Evolutionary conservation across 2,113 vertebrate genomes (phyloP), one percentile per base, ranked within the genome.

Genomic region (Syrrhaptes paradoxus): DNA sequence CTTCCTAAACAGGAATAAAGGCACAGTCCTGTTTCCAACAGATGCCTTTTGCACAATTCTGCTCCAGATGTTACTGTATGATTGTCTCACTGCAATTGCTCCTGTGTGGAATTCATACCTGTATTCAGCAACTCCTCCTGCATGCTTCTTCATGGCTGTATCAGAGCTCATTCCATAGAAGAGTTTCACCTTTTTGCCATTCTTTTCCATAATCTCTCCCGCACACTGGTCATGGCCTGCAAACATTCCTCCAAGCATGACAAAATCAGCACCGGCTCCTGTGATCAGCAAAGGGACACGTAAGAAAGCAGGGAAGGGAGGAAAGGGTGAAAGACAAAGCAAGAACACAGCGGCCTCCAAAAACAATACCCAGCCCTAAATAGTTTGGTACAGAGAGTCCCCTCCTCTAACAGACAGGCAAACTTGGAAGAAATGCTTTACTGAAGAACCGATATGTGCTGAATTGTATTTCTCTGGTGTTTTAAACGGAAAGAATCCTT

Each of bases 141-240:
- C 98, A 6, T 99, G 99, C 63, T 99, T 99, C 98, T 99, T 99
- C 99, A 99, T 99, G 85, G 99, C 99, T 0, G 98, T 99, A 80
- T 99, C 99, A 0, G 99, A 99, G 97, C 99, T 99, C 99, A 99
- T 99, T 62, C 99, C 99, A 1, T 99, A 99, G 98, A 99, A 99
- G 2, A 99, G 98, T 95, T 99, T 99, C 94, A 99, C 98, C 87
- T 99, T 99, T 97, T 98, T 99, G 61, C 99, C 99, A 1, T 99
- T 98, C 96, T 98, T 99, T 95, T 99, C 99, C 6, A 99, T 98
- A 89, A 99, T 76, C 54, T 99, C 99, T 15, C 99, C 99, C 1
- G 98, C 97, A 93, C 99, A 99, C 96, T 99, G 99, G 14, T 99
- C 99, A 22, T 99, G 99, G n/a, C 99, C 99, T 1, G 99, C 99